A percentile compares a stretch with the other conserved stretches of the same genome.
Evolutionary conservation across 2,888 invertebrate species (phyloP).

Genomic region (Cancer borealis): DNA sequence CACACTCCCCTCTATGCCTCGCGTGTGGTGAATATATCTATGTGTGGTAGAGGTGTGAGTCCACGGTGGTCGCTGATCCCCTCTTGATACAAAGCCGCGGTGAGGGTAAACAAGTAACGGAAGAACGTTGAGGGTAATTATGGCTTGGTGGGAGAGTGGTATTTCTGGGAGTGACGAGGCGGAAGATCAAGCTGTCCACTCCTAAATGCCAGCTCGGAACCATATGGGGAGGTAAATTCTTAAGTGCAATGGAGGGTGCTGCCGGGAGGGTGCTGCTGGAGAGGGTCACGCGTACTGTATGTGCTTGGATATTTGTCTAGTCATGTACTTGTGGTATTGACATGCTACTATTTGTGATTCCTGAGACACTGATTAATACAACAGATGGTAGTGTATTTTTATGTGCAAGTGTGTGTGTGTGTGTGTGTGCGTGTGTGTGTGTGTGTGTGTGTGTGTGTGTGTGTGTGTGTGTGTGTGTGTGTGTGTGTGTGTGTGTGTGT

Average conservation of each 20-base stretch:
- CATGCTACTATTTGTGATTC: neutral
- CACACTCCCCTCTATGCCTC: neutral
- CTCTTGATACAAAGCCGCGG: neutral
- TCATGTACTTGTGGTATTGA: neutral
- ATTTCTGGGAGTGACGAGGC: neutral
- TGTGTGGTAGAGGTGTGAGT: neutral
- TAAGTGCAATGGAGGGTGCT: neutral
- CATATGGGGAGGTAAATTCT: neutral
- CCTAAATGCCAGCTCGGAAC: neutral
- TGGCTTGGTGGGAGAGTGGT: neutral
- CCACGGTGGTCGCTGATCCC: neutral
- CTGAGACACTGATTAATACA: neutral
- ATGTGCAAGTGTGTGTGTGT: slow-evolving; percentile 28
- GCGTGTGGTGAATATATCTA: neutral
- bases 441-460: slow-evolving; percentile 26
- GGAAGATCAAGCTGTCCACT: neutral
- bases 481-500: neutral
- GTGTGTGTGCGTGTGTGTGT: slow-evolving; percentile 24
- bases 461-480: slow-evolving; percentile 24
- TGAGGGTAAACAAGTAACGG: neutral
- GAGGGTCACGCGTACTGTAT: neutral
- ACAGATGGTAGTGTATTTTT: neutral
- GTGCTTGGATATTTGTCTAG: neutral
- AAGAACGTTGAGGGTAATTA: neutral
- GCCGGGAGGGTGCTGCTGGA: neutral